These are phyloP conservation scores for Actinia tenebrosa DNA, from an alignment of 64 coral and sea anemone species.

Conservation along the genomic window DNA sequence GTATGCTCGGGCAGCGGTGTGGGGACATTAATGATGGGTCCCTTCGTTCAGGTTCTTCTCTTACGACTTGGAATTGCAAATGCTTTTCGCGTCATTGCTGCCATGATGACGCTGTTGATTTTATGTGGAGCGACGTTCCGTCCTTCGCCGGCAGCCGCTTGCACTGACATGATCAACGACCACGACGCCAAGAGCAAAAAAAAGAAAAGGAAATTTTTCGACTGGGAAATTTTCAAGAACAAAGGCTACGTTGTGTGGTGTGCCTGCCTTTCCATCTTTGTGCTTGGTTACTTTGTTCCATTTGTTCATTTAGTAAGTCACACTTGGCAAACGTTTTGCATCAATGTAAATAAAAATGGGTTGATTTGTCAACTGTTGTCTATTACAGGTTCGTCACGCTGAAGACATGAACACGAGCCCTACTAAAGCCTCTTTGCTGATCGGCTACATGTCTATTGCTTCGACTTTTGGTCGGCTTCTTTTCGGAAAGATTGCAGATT, in stretches of 20 bases:
- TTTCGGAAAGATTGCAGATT: conserved; percentile 81
- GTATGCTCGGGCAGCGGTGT: conserved; percentile 94
- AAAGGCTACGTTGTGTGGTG: conserved; percentile 89
- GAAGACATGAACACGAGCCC: conserved; percentile 75
- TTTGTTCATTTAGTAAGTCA: conserved; percentile 92
- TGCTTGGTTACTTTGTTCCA: conserved; percentile 90
- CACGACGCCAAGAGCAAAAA: neutral
- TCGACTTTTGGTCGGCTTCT: conserved; percentile 76
- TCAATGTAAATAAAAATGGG: neutral
- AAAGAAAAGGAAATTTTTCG: conserved; percentile 57
- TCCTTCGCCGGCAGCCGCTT: conserved; percentile 34
- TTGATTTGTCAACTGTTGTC: neutral
- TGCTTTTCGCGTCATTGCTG: conserved; percentile 53
- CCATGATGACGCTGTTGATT: conserved; percentile 45
- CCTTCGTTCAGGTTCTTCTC: conserved; percentile 51
- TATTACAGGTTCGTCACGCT: conserved; percentile 61
- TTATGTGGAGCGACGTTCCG: conserved; percentile 66
- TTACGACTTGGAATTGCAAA: conserved; percentile 42
- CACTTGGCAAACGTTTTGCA: neutral
- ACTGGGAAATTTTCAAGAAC: conserved; percentile 89
- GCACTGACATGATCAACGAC: neutral
- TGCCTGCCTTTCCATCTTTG: conserved; percentile 65
- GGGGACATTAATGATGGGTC: conserved; percentile 71
- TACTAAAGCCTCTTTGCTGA: conserved; percentile 84
- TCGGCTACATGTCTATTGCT: conserved; percentile 82